Evolutionary conservation across 1,140 invertebrate species (phyloP).

Genomic region (Philotrypesis tridentata): DNA sequence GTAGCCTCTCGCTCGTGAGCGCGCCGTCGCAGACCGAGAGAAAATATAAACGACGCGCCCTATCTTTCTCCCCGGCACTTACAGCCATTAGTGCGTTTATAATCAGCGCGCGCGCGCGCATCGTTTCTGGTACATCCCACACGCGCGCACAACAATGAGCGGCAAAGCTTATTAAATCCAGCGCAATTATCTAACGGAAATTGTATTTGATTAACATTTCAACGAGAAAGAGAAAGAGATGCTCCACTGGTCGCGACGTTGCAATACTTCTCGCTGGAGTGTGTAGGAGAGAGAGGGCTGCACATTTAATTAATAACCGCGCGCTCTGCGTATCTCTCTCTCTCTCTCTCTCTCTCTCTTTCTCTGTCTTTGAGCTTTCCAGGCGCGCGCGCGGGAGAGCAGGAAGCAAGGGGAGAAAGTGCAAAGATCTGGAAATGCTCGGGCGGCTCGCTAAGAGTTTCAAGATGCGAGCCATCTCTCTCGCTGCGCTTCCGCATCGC

Average conservation of each 20-base stretch:
- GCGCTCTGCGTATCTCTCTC: constrained; percentile 34
- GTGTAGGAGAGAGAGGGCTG: no score
- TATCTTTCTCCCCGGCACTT: neutral
- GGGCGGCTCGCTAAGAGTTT: constrained; percentile 1
- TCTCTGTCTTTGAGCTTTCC: neutral
- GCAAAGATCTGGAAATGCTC: constrained; percentile 21
- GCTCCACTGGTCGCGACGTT: neutral
- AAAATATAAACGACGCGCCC: neutral
- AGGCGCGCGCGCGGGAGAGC: neutral
- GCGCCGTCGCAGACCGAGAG: no score
- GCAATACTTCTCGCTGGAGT: constrained; percentile 6
- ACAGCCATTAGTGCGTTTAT: neutral
- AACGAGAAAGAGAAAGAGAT: no score
- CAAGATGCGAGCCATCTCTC: constrained; percentile 18
- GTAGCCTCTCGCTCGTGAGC: no score
- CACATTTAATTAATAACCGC: constrained; percentile 64
- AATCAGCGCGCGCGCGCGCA: neutral
- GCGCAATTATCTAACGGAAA: constrained; percentile 9
- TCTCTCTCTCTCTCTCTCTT: no score
- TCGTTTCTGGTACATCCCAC: neutral
- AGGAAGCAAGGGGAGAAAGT: neutral
- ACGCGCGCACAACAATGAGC: neutral
- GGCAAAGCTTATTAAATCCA: neutral
- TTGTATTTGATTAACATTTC: constrained; percentile 35
- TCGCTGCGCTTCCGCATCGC: neutral